Base-by-base conservation (phyloP, 2,113 vertebrate genomes). In the Chascanopsetta lugubris region DNA sequence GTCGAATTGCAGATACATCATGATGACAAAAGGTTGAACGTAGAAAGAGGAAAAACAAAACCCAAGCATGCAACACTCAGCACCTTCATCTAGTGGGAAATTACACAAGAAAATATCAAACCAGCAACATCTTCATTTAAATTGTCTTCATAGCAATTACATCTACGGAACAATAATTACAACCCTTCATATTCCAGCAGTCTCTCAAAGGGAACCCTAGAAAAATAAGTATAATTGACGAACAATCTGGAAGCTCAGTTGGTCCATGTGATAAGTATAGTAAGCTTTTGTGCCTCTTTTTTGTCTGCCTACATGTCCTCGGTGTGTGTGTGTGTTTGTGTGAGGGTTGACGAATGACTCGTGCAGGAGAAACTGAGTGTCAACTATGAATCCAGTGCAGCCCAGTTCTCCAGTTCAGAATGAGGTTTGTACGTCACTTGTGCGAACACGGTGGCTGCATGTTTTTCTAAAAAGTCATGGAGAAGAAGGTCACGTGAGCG, bases 61-160 rank as follows among this genome's bases (percentile, higher is more conserved):
- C 43, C n/a, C 61, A 67, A 68, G 79, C 89, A 91, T 90, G 89
- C 89, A 80, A 85, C 51, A 87, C 71, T 79, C 76, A 75, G 67
- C 77, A 73, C 82, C 84, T 82, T 84, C 76, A 85, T 80, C 49
- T 78, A 77, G 69, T 74, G 77, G 65, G 69, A 78, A 68, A 74
- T 84, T 55, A 83, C 32, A 75, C 27, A 75, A 13, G 75, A 30
- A 62, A 73, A 72, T 50, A 63, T 82, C 61, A 82, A 77, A 83
- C 62, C 67, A 71, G 48, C 49, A 72, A 72, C 24, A 51, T 69
- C 77, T 88, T 89, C 69, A 86, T 78, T 78, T 69, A 66, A 81
- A 83, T 50, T 56, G 60, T 64, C 84, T 85, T 84, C 84, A 87
- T 80, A 77, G 78, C 55, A 73, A 40, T 56, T 67, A 83, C 72